phyloP scores from a whole-genome alignment of 2,888 invertebrate species.

The Stenchaetothrips biformis region DNA sequence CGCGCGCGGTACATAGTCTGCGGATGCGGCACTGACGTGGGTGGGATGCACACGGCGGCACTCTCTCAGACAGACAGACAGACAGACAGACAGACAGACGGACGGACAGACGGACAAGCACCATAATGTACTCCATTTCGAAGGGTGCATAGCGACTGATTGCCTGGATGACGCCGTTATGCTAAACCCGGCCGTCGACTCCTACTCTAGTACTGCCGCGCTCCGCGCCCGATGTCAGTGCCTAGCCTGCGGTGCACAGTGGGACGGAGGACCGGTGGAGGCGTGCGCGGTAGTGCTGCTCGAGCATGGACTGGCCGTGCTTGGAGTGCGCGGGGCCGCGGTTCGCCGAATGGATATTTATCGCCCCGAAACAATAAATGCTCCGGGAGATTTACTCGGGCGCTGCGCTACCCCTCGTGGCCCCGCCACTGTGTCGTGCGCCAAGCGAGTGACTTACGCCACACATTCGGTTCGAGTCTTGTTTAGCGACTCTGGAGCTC shows the following conservation, averaged over 20 bases:
- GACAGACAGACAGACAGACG: no score
- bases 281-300: not conserved
- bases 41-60: no score
- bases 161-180: not conserved
- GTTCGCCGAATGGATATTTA: not conserved
- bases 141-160: not conserved
- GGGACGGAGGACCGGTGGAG: not conserved
- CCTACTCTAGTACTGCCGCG: not conserved
- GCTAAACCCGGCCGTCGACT: no score
- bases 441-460: not conserved
- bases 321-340: not conserved
- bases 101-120: no score
- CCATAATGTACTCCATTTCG: not conserved
- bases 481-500: no score
- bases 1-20: no score
- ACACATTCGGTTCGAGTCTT: no score
- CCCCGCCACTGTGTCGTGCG: not conserved
- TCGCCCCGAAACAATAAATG: not conserved
- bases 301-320: not conserved
- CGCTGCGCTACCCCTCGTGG: not conserved
- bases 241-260: not conserved
- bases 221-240: not conserved
- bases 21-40: no score
- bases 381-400: not conserved
- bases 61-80: no score